Evolutionary conservation across 2,113 vertebrate genomes (phyloP).

Genomic region (Puffinus mauretanicus): DNA sequence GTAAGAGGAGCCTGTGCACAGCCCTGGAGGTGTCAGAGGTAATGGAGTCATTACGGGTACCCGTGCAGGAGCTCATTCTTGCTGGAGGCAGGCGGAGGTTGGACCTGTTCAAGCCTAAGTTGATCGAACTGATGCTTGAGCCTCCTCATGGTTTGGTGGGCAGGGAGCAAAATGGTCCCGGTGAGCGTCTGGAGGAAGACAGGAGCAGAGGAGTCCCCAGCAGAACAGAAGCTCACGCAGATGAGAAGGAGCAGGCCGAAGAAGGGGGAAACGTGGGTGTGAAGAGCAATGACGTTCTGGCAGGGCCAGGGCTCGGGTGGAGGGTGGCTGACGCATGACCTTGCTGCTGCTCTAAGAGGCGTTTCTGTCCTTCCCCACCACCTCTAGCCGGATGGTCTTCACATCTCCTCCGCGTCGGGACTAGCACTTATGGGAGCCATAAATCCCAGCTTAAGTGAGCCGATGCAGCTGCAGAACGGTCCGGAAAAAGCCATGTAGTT

Average conservation of each 20-base stretch:
- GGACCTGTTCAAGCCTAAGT: background rate
- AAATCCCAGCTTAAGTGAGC: background rate
- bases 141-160: background rate
- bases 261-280: fast-evolving
- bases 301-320: background rate
- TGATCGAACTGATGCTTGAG: background rate
- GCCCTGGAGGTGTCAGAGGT: background rate
- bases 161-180: background rate
- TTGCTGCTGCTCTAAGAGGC: fast-evolving
- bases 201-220: background rate
- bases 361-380: background rate
- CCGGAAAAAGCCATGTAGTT: background rate
- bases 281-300: background rate
- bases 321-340: background rate
- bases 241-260: background rate
- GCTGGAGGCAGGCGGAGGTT: background rate
- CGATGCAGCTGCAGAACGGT: background rate
- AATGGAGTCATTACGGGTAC: background rate
- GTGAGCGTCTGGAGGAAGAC: background rate
- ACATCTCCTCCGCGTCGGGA: background rate
- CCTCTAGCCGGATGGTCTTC: background rate
- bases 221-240: background rate
- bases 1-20: fast-evolving
- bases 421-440: background rate
- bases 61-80: background rate